Evolutionary conservation across 1,140 invertebrate genomes (phyloP).

Genomic region (Protaetia brevitarsis): DNA sequence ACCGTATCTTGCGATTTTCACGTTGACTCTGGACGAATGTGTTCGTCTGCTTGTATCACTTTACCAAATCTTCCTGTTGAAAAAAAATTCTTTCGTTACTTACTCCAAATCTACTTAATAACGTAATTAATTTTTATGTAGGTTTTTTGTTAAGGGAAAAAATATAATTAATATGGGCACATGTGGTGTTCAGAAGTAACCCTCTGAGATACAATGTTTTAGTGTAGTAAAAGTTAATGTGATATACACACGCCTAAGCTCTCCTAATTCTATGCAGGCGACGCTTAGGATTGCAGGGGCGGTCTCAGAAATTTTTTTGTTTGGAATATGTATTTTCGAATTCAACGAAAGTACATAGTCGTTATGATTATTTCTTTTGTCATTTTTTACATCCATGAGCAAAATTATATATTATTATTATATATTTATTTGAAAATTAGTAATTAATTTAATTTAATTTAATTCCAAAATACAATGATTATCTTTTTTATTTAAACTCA

Average conservation of each 20-base stretch:
- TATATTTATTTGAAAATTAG: too few relatives aligned
- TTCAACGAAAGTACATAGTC: too few relatives aligned
- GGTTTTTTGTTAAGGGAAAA: not conserved
- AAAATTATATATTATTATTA: too few relatives aligned
- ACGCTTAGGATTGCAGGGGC: not conserved
- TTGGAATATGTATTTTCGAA: not conserved
- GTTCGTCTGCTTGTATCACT: too few relatives aligned
- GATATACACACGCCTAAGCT: conserved; percentile 13
- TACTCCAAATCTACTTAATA: not conserved
- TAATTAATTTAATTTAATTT: too few relatives aligned
- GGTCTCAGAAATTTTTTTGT: not conserved
- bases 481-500: too few relatives aligned
- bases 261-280: conserved; percentile 1
- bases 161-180: conserved; percentile 10
- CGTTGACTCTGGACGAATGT: too few relatives aligned
- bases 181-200: not conserved
- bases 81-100: not conserved
- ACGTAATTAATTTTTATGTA: conserved; percentile 4
- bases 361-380: too few relatives aligned
- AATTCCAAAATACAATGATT: too few relatives aligned
- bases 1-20: too few relatives aligned
- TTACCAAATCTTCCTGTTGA: too few relatives aligned
- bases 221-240: conserved; percentile 13
- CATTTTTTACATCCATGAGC: too few relatives aligned
- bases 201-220: conserved; percentile 13